Base-by-base conservation (phyloP, 1,140 invertebrate species). In the Acromyrmex echinatior region DNA sequence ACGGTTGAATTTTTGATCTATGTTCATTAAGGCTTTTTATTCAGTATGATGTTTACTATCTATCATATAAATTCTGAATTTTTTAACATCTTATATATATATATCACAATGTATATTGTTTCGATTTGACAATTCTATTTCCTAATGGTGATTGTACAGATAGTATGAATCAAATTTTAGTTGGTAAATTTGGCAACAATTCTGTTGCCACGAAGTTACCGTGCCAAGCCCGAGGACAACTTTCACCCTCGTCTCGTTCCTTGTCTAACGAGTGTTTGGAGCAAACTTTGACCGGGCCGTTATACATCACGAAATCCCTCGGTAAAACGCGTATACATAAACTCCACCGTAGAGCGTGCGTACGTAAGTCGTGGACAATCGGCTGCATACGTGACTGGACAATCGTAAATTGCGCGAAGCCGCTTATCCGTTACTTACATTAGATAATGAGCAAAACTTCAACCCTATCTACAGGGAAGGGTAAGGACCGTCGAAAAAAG, bases 391-490 rank as follows among this genome's bases (percentile, higher is more conserved):
- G 10, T 51, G 25, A 9, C 76, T 68, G 35, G 70, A 88, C 87
- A 77, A 88, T 88, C 84, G 87, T 79, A 87, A 88, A 88, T 88
- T 88, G 60, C 21, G 31, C n/a, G 21, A n/a, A 28, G 6, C 14
- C 14, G 45, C 45, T 71, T 65, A 45, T 45, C 49, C 82, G 63
- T 56, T 90, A 88, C 88, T 56, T 90, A 88, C 88, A 35, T 90
- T 89, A 89, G 78, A 62, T 87, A 85, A 90, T 85, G 85, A 90
- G 62, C 79, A 65, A 89, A 90, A 89, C 71, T 85, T 87, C n/a
- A 66, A 58, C 9, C 9, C 28, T 21, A 21, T n/a, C 53, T 65
- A 12, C 25, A 45, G 62, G 58, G 16, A 14, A 12, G 63, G 7
- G 12, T 18, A 70, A 70, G 53, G 45, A 7, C 3, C 6, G 5